Base-by-base conservation (phyloP, 1,140 invertebrate genomes). In the Plutomurus gul region DNA sequence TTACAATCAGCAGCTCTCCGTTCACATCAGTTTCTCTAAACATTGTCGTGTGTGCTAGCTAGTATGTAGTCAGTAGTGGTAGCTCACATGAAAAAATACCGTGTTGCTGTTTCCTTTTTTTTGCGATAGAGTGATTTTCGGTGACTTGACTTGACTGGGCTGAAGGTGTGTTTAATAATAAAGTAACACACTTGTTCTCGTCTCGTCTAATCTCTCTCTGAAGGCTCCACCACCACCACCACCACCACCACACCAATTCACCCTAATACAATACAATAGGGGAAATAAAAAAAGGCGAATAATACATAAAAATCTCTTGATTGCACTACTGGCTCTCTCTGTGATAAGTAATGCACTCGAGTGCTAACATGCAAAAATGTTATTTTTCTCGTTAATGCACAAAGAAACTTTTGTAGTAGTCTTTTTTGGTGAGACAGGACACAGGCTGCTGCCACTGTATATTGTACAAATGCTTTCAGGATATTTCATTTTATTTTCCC, bases 291-390 rank as follows among this genome's bases (percentile, higher is more conserved):
- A 65, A 27, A n/a, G n/a, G n/a, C n/a, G 6, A 6, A 65, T 33
- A 65, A 65, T 65, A 65, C 56, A 65, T 33, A 65, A 33, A 65
- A 65, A 65, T 33, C 56, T 65, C 27, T 36, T 65, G 56, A 65
- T 65, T 65, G 27, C 56, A n/a, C n/a, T n/a, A n/a, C 36, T 65
- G 30, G 30, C 56, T 65, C 27, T 65, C 27, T 65, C 16, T 25
- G 56, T 65, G 56, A 65, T 65, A 65, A 36, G 56, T 65, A 65
- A 33, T 65, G 27, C 56, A 65, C 27, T 65, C 25, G 27, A 65
- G 56, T 65, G 56, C 56, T 65, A 65, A 65, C 56, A 65, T 65
- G 56, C 56, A 65, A 65, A 65, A 65, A 65, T 65, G 56, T 65
- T 65, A 65, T 65, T 65, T 65, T 65, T 65, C 56, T 65, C 30